Percentiles rank a stretch among this genome's conserved stretches.
Conservation (phyloP, 2,797 vertebrate genomes). For the Oceanodroma leucorhoa region DNA sequence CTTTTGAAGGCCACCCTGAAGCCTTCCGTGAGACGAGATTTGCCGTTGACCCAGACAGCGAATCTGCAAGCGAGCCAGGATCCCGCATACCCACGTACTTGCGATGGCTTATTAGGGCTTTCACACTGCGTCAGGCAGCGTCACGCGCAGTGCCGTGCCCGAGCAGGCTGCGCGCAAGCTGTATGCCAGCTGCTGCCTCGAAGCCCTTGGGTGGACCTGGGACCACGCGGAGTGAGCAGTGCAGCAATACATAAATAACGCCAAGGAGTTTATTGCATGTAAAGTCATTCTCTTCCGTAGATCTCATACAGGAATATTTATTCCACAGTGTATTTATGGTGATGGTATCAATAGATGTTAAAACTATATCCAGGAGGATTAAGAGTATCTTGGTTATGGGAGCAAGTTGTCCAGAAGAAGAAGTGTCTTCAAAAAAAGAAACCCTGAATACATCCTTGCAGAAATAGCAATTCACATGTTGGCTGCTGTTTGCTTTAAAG, state of each 20-base stretch:
- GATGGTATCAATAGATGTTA: background rate
- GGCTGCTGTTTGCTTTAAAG: background rate
- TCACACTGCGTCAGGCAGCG: background rate
- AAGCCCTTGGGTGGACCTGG: background rate
- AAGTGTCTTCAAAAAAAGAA: background rate
- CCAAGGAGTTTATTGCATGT: background rate
- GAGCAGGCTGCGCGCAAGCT: background rate
- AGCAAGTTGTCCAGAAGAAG: background rate
- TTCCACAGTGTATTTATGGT: background rate
- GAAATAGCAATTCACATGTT: background rate
- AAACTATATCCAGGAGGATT: background rate
- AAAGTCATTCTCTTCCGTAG: background rate
- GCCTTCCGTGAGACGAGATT: background rate
- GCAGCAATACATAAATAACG: background rate
- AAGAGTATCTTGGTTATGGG: background rate
- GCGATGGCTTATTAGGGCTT: accelerated
- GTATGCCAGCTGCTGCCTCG: background rate
- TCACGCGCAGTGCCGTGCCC: background rate
- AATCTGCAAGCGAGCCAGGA: background rate
- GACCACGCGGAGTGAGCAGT: background rate
- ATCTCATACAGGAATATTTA: background rate
- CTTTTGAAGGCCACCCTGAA: slow-evolving; percentile 2
- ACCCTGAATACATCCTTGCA: background rate
- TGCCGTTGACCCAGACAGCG: background rate
- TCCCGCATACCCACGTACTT: background rate